Evolutionary conservation across 2,888 invertebrate genomes (phyloP).

Genomic region (Bedellia somnulentella): DNA sequence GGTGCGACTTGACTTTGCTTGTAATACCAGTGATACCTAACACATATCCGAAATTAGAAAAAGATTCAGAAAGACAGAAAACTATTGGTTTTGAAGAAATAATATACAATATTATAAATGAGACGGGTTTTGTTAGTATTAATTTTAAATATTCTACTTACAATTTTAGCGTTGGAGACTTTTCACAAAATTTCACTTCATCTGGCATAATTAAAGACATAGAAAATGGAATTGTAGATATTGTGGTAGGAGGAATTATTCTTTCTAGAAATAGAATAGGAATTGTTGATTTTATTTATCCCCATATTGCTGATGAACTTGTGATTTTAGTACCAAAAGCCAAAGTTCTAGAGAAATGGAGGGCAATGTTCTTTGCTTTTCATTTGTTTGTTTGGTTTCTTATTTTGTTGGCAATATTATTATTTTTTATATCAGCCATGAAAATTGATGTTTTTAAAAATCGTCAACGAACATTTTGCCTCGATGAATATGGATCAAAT

Average conservation of each 20-base stretch:
- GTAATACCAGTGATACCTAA: not conserved
- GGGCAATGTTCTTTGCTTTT: not conserved
- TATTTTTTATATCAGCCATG: not conserved
- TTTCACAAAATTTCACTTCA: not conserved
- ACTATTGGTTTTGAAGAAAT: not conserved
- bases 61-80: not conserved
- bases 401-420: not conserved
- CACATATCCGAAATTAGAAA: not conserved
- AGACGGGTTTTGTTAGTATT: not conserved
- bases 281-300: constrained; percentile 1
- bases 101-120: not conserved
- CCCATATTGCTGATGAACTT: not conserved
- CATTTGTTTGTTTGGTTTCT: not conserved
- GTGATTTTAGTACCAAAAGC: not conserved
- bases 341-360: not conserved
- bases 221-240: not conserved
- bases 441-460: not conserved
- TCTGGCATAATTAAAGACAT: not conserved
- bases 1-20: not conserved
- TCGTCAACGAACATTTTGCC: too few species aligned
- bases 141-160: not conserved
- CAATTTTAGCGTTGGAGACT: not conserved
- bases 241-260: not conserved
- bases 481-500: not conserved
- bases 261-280: not conserved